These are phyloP conservation scores for Cynodonichthys magdalenae DNA, from an alignment of 2,797 vertebrate genomes.

Conservation along the genomic window DNA sequence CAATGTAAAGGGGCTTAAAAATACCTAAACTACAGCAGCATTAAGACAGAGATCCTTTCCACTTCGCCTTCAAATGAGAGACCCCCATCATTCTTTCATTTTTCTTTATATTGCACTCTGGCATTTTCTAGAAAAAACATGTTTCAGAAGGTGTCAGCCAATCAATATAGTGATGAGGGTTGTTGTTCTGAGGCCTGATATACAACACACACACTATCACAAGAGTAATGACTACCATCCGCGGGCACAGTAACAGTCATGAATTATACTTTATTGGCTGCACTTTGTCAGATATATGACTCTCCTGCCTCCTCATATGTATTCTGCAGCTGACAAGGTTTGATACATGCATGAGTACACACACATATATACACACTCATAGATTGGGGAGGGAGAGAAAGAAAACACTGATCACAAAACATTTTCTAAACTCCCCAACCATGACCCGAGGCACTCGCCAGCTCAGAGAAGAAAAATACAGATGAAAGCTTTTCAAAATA, in stretches of 20 bases:
- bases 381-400: neutral
- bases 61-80: constrained; percentile 2
- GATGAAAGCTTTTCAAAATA: constrained; percentile 72
- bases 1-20: neutral
- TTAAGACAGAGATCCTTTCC: constrained; percentile 7
- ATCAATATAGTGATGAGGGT: constrained; percentile 78
- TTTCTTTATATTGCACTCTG: constrained; percentile 34
- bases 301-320: constrained; percentile 67
- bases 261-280: constrained; percentile 80
- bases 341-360: constrained; percentile 61
- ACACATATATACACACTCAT: constrained; percentile 7
- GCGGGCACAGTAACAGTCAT: constrained; percentile 72
- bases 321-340: constrained; percentile 66
- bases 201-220: constrained; percentile 65
- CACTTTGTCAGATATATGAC: constrained; percentile 76
- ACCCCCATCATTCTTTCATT: constrained; percentile 16
- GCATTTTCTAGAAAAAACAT: constrained; percentile 30
- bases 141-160: constrained; percentile 65
- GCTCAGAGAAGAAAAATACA: constrained; percentile 41
- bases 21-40: neutral
- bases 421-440: constrained; percentile 60
- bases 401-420: constrained; percentile 52
- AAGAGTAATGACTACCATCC: constrained; percentile 78
- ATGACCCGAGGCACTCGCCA: constrained; percentile 57
- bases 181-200: constrained; percentile 75